phyloP scores from a whole-genome alignment of 2,888 invertebrate genomes.

The Pammene aurita region DNA sequence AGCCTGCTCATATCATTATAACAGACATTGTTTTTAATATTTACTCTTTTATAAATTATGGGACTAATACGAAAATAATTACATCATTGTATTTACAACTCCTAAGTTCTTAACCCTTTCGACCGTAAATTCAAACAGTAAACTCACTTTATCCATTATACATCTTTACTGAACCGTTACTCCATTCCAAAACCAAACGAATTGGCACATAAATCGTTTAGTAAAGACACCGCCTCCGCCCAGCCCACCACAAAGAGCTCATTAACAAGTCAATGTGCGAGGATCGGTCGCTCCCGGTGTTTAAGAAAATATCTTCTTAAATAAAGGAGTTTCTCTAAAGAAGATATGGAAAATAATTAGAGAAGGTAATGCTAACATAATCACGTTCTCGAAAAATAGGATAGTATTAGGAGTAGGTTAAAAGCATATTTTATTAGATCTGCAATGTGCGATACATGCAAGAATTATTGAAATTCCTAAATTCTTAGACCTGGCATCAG shows the following conservation, averaged over 20 bases:
- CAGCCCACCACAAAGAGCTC: slow-evolving; percentile 37
- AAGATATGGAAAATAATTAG: slow-evolving; percentile 22
- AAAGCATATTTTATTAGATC: neutral
- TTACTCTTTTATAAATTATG: too few relatives aligned
- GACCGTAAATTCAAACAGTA: slow-evolving; percentile 4
- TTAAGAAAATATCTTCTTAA: slow-evolving; percentile 25
- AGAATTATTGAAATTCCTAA: too few relatives aligned
- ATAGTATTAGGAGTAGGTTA: neutral
- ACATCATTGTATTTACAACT: neutral
- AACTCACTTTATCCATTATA: slow-evolving; percentile 16
- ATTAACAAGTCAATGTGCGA: slow-evolving; percentile 37
- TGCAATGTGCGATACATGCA: too few relatives aligned
- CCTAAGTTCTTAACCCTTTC: neutral
- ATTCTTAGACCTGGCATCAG: too few relatives aligned
- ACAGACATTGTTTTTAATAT: too few relatives aligned
- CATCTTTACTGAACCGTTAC: slow-evolving; percentile 23
- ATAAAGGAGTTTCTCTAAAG: slow-evolving; percentile 19
- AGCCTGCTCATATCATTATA: too few relatives aligned
- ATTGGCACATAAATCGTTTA: slow-evolving; percentile 39
- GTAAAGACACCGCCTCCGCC: slow-evolving; percentile 23
- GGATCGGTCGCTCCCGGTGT: slow-evolving; percentile 16
- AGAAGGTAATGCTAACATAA: slow-evolving; percentile 4
- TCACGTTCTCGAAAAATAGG: slow-evolving; percentile 5
- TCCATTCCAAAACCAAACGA: slow-evolving; percentile 26
- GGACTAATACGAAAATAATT: too few relatives aligned